Base-by-base conservation (phyloP, 2,797 vertebrate species). In the Myripristis jacobus region DNA sequence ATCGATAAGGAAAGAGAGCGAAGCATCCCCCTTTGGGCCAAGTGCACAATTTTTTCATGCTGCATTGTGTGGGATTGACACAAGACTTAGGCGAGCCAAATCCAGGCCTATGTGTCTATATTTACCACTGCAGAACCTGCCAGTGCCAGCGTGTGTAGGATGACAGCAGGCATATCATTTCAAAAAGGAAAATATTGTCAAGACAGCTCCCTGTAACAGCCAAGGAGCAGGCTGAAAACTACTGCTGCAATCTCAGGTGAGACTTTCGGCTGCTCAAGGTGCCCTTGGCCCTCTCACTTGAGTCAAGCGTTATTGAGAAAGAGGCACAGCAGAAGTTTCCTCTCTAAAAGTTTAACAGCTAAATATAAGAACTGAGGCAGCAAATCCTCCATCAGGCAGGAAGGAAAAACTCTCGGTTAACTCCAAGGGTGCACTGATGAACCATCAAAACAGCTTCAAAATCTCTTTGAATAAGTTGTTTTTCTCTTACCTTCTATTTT, bases 51-150 rank as follows among this genome's bases (percentile, higher is more conserved):
- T 16, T 15, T 25, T 18, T 56, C 57, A 48, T 53, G 44, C 41
- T 59, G 29, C 36, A 63, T 61, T 77, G 66, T 83, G 84, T 79
- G 73, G 83, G 76, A 85, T 60, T 83, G 78, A 83, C 77, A 74
- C 63, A 64, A 80, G 73, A 75, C 82, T 63, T 56, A 83, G 60
- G 22, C 31, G 5, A 82, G 72, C 74, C 75, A 77, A 76, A 85
- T 75, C 59, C 78, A 83, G 74, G 59, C 12, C 71, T 41, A 52
- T 68, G 48, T 16, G 9, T 80, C 86, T 88, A 89, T 88, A 85
- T 91, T 88, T 88, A 87, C 68, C 66, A 10, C 65, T 72, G 83
- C 75, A 76, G 59, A 70, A 76, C 52, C 73, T 84, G 82, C 70
- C 73, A 66, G 64, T 61, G 50, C 67, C 73, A 66, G 65, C 21